Percentiles rank a stretch among this genome's conserved stretches.
Evolutionary conservation across 2,888 invertebrate genomes (phyloP).

Genomic region (Andrena marginata): DNA sequence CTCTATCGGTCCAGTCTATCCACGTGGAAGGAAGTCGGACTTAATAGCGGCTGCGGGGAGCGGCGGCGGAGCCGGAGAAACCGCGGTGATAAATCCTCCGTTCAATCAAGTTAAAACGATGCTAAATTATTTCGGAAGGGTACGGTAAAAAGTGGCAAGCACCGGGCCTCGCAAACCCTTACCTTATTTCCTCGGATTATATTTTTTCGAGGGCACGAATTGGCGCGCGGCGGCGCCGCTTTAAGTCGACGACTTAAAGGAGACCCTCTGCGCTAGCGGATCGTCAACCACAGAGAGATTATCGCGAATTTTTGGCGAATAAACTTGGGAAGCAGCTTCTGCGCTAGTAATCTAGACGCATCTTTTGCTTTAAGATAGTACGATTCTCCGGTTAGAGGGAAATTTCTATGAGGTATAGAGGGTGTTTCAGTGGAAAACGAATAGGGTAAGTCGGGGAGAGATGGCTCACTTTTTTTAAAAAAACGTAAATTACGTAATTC

Average conservation of each 20-base stretch:
- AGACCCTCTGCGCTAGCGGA: not conserved
- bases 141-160: constrained; percentile 72
- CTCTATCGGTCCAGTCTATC: constrained; percentile 38
- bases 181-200: constrained; percentile 65
- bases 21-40: constrained; percentile 46
- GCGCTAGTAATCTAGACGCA: constrained; percentile 74
- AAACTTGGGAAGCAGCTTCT: constrained; percentile 53
- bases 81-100: constrained; percentile 77
- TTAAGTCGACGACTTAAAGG: constrained; percentile 69
- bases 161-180: constrained; percentile 61
- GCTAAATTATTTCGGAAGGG: constrained; percentile 81
- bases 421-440: not conserved
- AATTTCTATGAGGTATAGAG: not conserved
- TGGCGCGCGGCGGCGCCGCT: constrained; percentile 38
- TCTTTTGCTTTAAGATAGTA: not conserved
- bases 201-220: constrained; percentile 27
- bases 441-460: too few species aligned
- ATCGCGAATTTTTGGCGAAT: constrained; percentile 35
- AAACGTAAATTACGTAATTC: too few species aligned
- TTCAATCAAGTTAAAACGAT: constrained; percentile 83
- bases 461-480: too few species aligned
- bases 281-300: constrained; percentile 10
- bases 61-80: constrained; percentile 13
- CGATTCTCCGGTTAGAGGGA: not conserved
- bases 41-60: not conserved